These are phyloP conservation scores for Helarctos malayanus DNA, from an alignment of 2,797 vertebrate genomes.

Conservation along the genomic window DNA sequence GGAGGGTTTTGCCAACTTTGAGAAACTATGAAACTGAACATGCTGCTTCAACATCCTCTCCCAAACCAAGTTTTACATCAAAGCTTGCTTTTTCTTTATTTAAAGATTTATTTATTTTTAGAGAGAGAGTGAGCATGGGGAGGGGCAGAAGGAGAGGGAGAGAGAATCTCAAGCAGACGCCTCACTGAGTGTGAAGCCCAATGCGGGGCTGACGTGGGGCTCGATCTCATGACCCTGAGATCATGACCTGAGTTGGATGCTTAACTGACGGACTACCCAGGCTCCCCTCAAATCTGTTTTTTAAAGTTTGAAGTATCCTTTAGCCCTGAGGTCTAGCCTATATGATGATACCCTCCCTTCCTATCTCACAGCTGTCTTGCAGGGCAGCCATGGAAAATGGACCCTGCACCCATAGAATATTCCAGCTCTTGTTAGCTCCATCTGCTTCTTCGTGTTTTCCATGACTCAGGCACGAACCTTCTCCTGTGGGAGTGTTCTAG, in stretches of 20 bases:
- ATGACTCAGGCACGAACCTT: background rate
- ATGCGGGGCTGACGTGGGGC: background rate
- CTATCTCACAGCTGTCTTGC: background rate
- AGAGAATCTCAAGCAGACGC: background rate
- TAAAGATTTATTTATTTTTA: background rate
- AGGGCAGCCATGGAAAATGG: background rate
- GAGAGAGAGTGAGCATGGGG: background rate
- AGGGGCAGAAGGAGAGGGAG: background rate
- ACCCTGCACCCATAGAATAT: accelerated
- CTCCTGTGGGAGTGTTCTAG: background rate
- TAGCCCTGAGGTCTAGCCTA: background rate
- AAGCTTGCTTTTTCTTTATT: background rate
- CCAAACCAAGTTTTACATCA: background rate
- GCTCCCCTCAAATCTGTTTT: background rate
- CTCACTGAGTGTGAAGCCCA: background rate
- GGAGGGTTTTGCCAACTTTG: background rate
- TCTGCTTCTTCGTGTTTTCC: background rate
- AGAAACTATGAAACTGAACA: background rate
- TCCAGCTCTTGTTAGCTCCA: background rate
- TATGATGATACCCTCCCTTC: background rate
- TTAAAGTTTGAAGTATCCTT: background rate
- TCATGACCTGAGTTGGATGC: background rate
- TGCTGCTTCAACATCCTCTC: background rate
- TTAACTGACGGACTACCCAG: background rate
- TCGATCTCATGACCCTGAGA: background rate